Percentiles rank a stretch among this genome's conserved stretches.
phyloP scores from a whole-genome alignment of 1,140 invertebrate genomes.

The Anoplolepis gracilipes region DNA sequence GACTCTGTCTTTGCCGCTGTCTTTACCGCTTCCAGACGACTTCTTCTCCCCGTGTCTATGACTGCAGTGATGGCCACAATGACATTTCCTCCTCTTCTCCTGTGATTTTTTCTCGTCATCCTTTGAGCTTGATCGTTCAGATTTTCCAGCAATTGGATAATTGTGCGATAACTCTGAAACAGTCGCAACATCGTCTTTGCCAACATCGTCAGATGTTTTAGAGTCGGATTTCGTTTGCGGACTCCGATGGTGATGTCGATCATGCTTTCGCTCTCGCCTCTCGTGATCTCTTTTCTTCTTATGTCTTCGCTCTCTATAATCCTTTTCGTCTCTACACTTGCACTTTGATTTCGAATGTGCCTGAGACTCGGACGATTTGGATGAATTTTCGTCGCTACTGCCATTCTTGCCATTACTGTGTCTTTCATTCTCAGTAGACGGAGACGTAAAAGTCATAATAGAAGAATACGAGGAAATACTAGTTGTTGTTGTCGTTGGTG shows the following conservation, averaged over 20 bases:
- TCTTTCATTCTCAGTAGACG: constrained; percentile 65
- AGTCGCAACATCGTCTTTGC: constrained; percentile 48
- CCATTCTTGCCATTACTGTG: constrained; percentile 47
- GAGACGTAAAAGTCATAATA: constrained; percentile 52
- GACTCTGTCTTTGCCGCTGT: constrained; percentile 13
- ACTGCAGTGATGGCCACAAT: constrained; percentile 52
- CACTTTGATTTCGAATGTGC: constrained; percentile 58
- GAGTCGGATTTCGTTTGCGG: constrained; percentile 64
- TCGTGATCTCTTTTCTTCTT: constrained; percentile 76
- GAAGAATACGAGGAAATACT: constrained; percentile 49
- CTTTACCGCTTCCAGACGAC: constrained; percentile 60
- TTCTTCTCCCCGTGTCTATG: constrained; percentile 59
- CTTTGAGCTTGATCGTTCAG: constrained; percentile 60
- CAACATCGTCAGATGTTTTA: constrained; percentile 31
- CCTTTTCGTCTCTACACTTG: constrained; percentile 72
- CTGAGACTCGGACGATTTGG: constrained; percentile 53
- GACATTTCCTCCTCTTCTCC: constrained; percentile 65
- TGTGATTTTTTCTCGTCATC: constrained; percentile 63
- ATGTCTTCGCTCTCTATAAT: constrained; percentile 71
- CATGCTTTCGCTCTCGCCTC: constrained; percentile 70
- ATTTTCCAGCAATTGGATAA: constrained; percentile 62
- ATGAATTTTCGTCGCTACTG: constrained; percentile 71
- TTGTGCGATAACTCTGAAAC: constrained; percentile 17
- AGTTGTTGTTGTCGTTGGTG: constrained; percentile 12
- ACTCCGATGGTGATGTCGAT: constrained; percentile 73